Evolutionary conservation across 2,113 vertebrate species (phyloP), one percentile per base, ranked within the genome.

Genomic region (Chitala chitala): DNA sequence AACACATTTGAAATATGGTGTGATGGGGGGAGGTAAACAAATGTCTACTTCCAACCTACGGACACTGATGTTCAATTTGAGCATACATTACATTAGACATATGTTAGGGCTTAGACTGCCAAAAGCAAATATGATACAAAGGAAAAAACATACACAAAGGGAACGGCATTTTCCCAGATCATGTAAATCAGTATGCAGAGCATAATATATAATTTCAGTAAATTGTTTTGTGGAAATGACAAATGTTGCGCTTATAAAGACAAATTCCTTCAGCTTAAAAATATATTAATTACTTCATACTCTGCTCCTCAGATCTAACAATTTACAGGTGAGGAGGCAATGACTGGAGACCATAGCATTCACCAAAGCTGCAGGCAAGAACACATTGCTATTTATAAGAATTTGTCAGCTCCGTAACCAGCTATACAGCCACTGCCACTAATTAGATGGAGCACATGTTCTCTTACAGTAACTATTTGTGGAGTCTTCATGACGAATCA

Each of bases 401-500:
- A 26, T 42, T 20, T 65, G 17, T 38, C 20, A 17, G 38, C 40
- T n/a, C 33, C 12, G 31, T 63, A 38, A 65, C 36, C 56, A 59
- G 12, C 33, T 59, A 40, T 36, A 17, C 36, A 65, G 33, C 36
- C 40, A 36, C 61, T 42, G 8, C 20, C 36, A 42, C 2, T 0
- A 20, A 17, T 66, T 66, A 20, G 9, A 48, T 48, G 5, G 9
- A 9, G 46, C 46, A 7, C 59, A 5, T 20, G 29, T 31, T 33
- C 31, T 13, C 0, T 2, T 29, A 13, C 33, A 3, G 2, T 44
- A 46, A 40, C 40, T 66, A 66, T 66, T 40, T 40, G 40, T 15
- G n/a, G 40, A n/a, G 29, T 46, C n/a, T 66, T 66, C 33, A 44
- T 66, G 40, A 24, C 40, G 22, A 66, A 65, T 65, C 63, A 65